A percentile compares a stretch with the other conserved stretches of the same genome.
Evolutionary conservation across 2,113 vertebrate genomes (phyloP).

Genomic region (Bambusicola thoracicus): DNA sequence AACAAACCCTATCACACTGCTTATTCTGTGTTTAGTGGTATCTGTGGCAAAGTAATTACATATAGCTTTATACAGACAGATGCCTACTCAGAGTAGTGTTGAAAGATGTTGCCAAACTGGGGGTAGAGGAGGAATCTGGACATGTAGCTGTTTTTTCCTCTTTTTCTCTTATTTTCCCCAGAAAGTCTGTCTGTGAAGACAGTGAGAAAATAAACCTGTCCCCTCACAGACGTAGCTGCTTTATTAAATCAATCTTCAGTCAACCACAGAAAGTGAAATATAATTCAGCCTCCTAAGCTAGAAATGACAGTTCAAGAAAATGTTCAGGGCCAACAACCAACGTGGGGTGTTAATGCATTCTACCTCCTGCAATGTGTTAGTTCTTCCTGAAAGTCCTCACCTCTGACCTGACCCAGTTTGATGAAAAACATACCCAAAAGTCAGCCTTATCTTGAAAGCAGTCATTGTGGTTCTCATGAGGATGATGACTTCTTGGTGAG

Average conservation of each 20-base stretch:
- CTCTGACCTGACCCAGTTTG: neutral
- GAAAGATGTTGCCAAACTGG: neutral
- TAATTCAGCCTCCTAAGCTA: neutral
- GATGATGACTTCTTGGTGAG: neutral
- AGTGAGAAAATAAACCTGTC: neutral
- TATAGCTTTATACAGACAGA: neutral
- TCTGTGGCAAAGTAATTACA: neutral
- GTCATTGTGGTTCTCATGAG: neutral
- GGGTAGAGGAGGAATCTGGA: neutral
- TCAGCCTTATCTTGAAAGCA: neutral
- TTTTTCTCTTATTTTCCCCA: fast-evolving
- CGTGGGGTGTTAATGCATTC: neutral
- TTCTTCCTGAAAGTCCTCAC: neutral
- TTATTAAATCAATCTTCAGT: neutral
- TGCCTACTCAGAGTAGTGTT: neutral
- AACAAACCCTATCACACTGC: neutral
- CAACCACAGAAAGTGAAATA: neutral
- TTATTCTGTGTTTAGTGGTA: neutral
- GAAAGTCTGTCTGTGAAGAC: neutral
- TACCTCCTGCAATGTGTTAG: neutral
- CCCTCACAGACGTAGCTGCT: neutral
- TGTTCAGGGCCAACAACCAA: fast-evolving
- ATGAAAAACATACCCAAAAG: neutral
- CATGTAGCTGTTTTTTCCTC: fast-evolving
- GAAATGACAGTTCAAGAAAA: neutral